Base-by-base conservation (phyloP, 2,888 invertebrate species). In the Craniophora ligustri region DNA sequence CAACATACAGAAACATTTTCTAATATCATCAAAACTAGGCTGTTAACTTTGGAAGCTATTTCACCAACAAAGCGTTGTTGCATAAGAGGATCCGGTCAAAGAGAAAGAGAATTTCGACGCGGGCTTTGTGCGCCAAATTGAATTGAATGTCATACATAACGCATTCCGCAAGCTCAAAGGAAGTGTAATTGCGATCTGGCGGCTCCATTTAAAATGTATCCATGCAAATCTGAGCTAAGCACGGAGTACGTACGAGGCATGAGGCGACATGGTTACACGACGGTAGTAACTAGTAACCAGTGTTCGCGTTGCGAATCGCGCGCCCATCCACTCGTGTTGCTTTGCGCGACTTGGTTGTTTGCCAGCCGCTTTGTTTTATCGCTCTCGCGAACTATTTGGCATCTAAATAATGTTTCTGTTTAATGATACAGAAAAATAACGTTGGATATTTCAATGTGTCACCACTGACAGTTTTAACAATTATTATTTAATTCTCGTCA, bases 301-400 rank as follows among this genome's bases (percentile, higher is more conserved):
- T 71, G 67, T 75, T 78, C 81, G 80, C 78, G 75, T 80, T 79
- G 81, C 84, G 83, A 88, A 89, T 88, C 87, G 85, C 78, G 82
- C 79, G 84, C 73, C 81, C 83, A 87, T 87, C 88, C 89, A 87
- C 83, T 88, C 89, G 88, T 88, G 86, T 85, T 86, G 84, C 80
- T 78, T 77, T 79, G 78, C 78, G 82, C 82, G 82, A 88, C 79
- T 92, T 92, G 92, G 91, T 90, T 76, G 76, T 75, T 82, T 92
- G 92, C 93, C 93, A 93, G 87, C 76, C 82, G 86, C 85, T 89
- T 88, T 89, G 90, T 90, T 92, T 89, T 91, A 92, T 91, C 78
- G 83, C 81, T 82, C 84, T 86, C 82, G 81, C 84, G 72, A 91
- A 89, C 86, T 90, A 88, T 91, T 91, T 91, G 92, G 91, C 89